Base-by-base conservation (phyloP, 2,113 vertebrate genomes). In the Gymnogyps californianus region DNA sequence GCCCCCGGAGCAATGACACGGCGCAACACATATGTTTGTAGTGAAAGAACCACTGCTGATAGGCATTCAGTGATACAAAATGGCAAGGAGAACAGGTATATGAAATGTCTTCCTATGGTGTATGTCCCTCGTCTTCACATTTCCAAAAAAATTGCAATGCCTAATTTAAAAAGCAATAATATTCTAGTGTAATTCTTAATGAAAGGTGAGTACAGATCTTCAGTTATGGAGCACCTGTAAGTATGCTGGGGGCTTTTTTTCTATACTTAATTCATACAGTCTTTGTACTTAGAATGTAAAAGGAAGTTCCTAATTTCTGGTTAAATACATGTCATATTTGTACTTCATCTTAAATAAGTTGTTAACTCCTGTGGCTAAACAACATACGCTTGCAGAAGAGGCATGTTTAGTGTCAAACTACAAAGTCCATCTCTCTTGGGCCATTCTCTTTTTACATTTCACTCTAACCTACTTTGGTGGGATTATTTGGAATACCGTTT, bases 1-100 rank as follows among this genome's bases (percentile, higher is more conserved):
- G 98, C 99, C 61, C 99, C 99, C 15, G 99, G 99, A 59, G 99
- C 99, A 29, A 99, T 99, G 99, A 99, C 99, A 12, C 97, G 99
- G 77, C 98, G 99, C 96, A 99, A 99, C 97, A 99, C 99, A 7
- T 99, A 99, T 0, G 99, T 99, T 87, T 99, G 99, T 98, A 99
- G 98, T 54, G 99, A 99, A 97, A 98, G 99, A 75, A 99, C 99
- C 85, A 98, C 99, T 96, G 95, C 99, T 8, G 99, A 99, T 82
- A 98, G 99, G 34, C 99, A 99, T 71, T 99, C 99, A 29, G 99
- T 99, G 83, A 99, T 99, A 95, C 99, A 99, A 93, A 99, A 99
- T 80, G 99, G 99, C 97, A 99, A 99, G 92, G 99, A 99, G 94
- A 99, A 98, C 98, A 99, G 99, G 99, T 99, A 98, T 36, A 95